Conservation (phyloP, 2,888 invertebrate species). For the Drosophila mayaguana region DNA sequence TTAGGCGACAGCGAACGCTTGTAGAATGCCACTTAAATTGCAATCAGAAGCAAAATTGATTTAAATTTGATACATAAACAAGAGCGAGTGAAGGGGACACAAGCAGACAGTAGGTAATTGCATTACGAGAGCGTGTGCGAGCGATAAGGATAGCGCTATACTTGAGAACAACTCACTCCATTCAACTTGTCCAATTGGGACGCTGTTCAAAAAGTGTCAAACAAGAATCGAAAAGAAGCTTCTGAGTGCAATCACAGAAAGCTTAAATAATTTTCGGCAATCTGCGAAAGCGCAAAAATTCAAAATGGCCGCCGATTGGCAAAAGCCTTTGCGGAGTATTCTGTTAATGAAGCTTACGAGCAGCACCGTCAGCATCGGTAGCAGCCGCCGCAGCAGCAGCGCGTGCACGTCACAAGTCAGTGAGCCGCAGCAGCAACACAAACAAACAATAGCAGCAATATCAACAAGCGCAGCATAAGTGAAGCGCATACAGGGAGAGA, state of each 20-base stretch:
- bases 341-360: slow-evolving; percentile 79
- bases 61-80: slow-evolving; percentile 69
- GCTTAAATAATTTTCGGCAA: slow-evolving; percentile 23
- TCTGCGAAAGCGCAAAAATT: slow-evolving; percentile 30
- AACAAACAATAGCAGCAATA: slow-evolving; percentile 43
- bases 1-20: slow-evolving; percentile 25
- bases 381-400: slow-evolving; percentile 61
- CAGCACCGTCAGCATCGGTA: slow-evolving; percentile 64
- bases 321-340: slow-evolving; percentile 43
- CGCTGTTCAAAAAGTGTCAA: slow-evolving; percentile 27
- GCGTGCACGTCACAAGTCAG: slow-evolving; percentile 74
- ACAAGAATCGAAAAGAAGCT: neutral
- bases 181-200: slow-evolving; percentile 10
- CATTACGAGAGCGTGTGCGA: slow-evolving; percentile 1
- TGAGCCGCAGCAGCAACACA: slow-evolving; percentile 67
- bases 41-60: slow-evolving; percentile 74
- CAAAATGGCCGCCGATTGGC: slow-evolving; percentile 59
- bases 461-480: slow-evolving; percentile 59
- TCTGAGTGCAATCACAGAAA: slow-evolving; percentile 20
- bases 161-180: slow-evolving; percentile 17
- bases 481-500: slow-evolving; percentile 58
- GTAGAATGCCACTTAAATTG: slow-evolving; percentile 72
- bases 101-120: slow-evolving; percentile 4
- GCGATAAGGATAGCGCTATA: neutral
- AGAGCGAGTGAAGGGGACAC: slow-evolving; percentile 6